phyloP scores from a whole-genome alignment of 2,113 vertebrate species.

The Phyllostomus discolor region DNA sequence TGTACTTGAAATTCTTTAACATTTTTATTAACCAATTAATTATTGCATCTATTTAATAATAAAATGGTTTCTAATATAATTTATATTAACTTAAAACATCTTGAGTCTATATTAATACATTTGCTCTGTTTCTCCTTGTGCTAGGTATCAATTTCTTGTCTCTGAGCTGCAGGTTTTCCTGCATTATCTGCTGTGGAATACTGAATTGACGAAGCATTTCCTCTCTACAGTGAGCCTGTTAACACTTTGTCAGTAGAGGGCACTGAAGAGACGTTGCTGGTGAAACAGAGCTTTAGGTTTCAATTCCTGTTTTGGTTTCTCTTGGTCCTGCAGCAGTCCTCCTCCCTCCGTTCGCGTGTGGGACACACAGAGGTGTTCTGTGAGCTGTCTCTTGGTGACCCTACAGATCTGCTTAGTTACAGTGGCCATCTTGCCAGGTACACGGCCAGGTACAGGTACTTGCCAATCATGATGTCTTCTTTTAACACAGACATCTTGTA shows the following conservation, averaged over 20 bases:
- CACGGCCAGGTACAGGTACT: not conserved
- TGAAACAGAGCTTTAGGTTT: not conserved
- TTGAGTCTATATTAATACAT: not conserved
- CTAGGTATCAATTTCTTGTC: not conserved
- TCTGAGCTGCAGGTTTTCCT: not conserved
- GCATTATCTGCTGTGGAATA: not conserved
- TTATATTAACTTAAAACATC: not conserved
- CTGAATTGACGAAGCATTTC: not conserved
- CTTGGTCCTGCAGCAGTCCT: not conserved
- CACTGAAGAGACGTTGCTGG: not conserved
- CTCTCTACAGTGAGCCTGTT: not conserved
- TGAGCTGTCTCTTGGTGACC: not conserved
- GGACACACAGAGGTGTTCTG: not conserved
- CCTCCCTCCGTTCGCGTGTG: accelerated
- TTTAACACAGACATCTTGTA: not conserved
- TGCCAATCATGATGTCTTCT: not conserved
- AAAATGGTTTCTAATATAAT: not conserved
- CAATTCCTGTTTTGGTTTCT: not conserved
- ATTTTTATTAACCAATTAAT: not conserved
- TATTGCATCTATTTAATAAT: not conserved
- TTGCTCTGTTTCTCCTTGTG: not conserved
- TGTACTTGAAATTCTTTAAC: not conserved
- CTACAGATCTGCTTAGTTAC: not conserved
- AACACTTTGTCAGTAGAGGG: not conserved
- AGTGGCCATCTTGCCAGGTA: not conserved